Conservation (phyloP, 2,888 invertebrate species). For the Drosophila mayaguana region DNA sequence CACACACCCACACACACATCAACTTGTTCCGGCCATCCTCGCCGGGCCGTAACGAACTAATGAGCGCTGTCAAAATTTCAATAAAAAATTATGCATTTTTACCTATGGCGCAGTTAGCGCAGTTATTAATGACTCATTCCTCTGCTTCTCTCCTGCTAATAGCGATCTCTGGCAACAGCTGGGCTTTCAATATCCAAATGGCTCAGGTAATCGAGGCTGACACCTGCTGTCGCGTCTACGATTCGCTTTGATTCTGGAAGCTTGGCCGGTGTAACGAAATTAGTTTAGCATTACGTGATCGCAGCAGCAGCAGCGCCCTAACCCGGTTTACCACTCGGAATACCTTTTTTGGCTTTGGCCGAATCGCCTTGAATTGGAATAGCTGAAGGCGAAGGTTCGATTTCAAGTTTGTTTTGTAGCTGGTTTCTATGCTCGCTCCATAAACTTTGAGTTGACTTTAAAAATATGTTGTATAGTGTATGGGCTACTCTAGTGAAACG, state of each 20-base stretch:
- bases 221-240: conserved; percentile 7
- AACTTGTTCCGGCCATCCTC: neutral
- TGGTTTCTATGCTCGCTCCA: neutral
- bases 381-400: neutral
- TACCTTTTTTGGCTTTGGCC: neutral
- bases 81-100: conserved; percentile 35
- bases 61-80: conserved; percentile 62
- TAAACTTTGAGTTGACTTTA: no score
- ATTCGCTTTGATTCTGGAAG: conserved; percentile 13
- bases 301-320: neutral
- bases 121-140: conserved; percentile 46
- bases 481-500: no score
- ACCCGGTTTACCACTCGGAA: neutral
- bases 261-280: neutral
- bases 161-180: conserved; percentile 21
- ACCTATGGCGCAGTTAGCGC: conserved; percentile 10
- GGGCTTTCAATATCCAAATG: neutral
- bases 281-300: neutral
- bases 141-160: neutral
- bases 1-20: neutral
- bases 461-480: no score
- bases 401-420: neutral
- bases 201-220: conserved; percentile 18
- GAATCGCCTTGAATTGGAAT: neutral
- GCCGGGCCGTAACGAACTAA: conserved; percentile 42